Percentiles rank a stretch among this genome's conserved stretches.
Evolutionary conservation across 1,140 invertebrate genomes (phyloP).

Genomic region (Cotesia chilonis): DNA sequence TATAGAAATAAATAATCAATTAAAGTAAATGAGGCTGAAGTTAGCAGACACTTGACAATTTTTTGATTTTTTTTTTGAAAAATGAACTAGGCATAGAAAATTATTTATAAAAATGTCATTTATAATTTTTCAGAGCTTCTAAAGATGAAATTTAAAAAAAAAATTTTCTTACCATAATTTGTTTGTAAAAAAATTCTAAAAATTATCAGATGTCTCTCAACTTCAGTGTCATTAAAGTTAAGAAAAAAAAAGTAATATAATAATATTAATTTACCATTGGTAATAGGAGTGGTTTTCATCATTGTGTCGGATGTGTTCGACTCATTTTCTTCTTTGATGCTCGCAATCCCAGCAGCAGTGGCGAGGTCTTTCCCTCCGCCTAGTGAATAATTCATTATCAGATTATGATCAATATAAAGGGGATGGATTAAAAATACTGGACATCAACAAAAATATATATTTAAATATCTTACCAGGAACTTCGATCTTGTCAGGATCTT

Average conservation of each 20-base stretch:
- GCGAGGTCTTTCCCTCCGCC: slow-evolving; percentile 83
- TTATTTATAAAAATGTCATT: too few relatives aligned
- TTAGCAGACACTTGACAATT: too few relatives aligned
- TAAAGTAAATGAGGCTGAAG: too few relatives aligned
- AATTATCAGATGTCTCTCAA: too few relatives aligned
- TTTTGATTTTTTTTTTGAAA: too few relatives aligned
- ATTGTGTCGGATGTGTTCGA: slow-evolving; percentile 32
- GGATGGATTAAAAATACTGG: slow-evolving; percentile 14
- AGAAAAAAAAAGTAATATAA: background rate
- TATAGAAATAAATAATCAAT: slow-evolving; percentile 11
- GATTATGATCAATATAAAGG: slow-evolving; percentile 33
- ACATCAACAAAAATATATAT: slow-evolving; percentile 13
- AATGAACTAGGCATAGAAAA: too few relatives aligned
- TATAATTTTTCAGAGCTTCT: too few relatives aligned
- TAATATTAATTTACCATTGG: background rate
- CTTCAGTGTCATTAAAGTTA: too few relatives aligned
- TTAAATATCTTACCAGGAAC: slow-evolving; percentile 75
- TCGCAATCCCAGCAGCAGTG: slow-evolving; percentile 72
- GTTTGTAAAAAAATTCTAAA: too few relatives aligned
- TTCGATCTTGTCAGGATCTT: slow-evolving; percentile 90
- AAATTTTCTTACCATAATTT: too few relatives aligned
- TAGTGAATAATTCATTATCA: slow-evolving; percentile 53
- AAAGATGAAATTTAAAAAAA: too few relatives aligned
- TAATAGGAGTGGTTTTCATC: slow-evolving; percentile 40
- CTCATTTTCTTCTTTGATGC: slow-evolving; percentile 55